Base-by-base conservation (phyloP, 2,113 vertebrate species). In the Pluvianellus socialis region DNA sequence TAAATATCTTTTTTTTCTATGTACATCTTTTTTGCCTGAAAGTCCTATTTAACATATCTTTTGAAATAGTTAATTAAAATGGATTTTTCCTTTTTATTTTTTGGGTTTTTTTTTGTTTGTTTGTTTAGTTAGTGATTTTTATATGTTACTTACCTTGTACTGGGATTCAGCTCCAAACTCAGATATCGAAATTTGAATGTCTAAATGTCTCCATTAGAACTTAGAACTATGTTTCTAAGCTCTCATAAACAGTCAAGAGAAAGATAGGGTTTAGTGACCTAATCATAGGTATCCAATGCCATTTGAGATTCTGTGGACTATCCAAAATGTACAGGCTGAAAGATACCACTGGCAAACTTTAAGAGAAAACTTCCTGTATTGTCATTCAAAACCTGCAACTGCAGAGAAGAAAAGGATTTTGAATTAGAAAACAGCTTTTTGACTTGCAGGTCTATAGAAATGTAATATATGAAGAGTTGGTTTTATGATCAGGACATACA, bases 211-310 rank as follows among this genome's bases (percentile, higher is more conserved):
- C 15, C 7, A 52, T 7, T n/a, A n/a, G n/a, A n/a, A n/a, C n/a
- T n/a, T n/a, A n/a, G 21, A 88, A 33, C 12, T 45, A 5, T 13
- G 3, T 52, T 88, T 63, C 44, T 65, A 84, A 75, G 12, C 26
- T 65, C 6, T 26, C 2, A 1, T 45, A 63, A 84, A 47, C 1
- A 45, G 9, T 33, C 21, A 77, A 76, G 24, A 68, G 10, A 55
- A 84, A 50, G 10, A 4, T 7, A 65, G n/a, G 14, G 7, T 9
- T 73, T 70, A 61, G 9, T 58, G 4, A 9, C 9, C 8, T 70
- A 65, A 59, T 73, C 4, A n/a, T 21, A 76, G 11, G 1, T 45
- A 77, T 30, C 4, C 2, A 55, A 9, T 33, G 7, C 0, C 11
- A 47, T 85, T 35, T 52, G 28, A 40, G 56, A 47, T 55, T 84